A percentile compares a stretch with the other conserved stretches of the same genome.
phyloP scores from a whole-genome alignment of 1,140 invertebrate species.

The Panagrolaimus sp. region DNA sequence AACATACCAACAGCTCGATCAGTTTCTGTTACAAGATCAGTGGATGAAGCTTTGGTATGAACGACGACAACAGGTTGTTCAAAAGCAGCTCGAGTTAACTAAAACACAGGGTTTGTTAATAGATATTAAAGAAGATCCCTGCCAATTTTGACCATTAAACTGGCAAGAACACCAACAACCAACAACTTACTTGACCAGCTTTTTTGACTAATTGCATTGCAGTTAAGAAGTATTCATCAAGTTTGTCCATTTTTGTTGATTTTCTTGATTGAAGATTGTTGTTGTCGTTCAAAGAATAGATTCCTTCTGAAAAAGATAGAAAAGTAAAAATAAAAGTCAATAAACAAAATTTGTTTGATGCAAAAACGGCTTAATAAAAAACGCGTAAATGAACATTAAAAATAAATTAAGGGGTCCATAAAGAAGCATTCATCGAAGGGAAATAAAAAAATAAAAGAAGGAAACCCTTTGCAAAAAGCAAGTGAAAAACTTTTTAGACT shows the following conservation, averaged over 20 bases:
- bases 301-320: conserved; percentile 1
- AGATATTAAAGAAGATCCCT: neutral
- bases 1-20: conserved; percentile 74
- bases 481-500: conserved; percentile 1
- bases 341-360: conserved; percentile 32
- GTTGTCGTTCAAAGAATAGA: neutral
- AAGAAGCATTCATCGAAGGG: neutral
- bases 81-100: conserved; percentile 58
- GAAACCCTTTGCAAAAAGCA: conserved; percentile 18
- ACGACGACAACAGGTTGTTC: conserved; percentile 58
- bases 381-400: neutral
- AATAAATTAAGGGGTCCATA: conserved; percentile 9
- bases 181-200: conserved; percentile 25
- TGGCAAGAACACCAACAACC: conserved; percentile 22
- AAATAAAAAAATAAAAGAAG: conserved; percentile 27
- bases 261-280: neutral
- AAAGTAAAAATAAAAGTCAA: conserved; percentile 12
- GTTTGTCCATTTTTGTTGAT: conserved; percentile 7
- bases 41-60: conserved; percentile 72
- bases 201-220: conserved; percentile 45
- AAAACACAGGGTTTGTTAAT: conserved; percentile 32
- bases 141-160: conserved; percentile 12
- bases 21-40: conserved; percentile 92
- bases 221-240: conserved; percentile 45
- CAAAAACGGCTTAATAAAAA: conserved; percentile 21